phyloP scores from a whole-genome alignment of 2,888 invertebrate species.

The Lissocephala sabroskyi region DNA sequence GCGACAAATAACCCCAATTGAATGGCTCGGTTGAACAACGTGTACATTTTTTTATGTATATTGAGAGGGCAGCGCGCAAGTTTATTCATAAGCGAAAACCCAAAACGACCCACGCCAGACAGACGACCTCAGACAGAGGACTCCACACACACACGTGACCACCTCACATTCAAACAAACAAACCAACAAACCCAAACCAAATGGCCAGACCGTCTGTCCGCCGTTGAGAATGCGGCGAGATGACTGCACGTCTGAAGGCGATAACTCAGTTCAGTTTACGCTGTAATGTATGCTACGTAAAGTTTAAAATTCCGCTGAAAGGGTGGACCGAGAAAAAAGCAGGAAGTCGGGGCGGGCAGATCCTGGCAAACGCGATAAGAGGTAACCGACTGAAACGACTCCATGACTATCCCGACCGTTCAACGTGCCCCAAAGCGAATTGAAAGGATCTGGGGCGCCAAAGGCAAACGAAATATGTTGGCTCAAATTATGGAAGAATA shows the following conservation, averaged over 20 bases:
- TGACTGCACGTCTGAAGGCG: conserved; percentile 61
- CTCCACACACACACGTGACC: conserved; percentile 37
- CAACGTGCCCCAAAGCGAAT: no score
- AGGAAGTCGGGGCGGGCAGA: no score
- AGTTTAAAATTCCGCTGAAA: no score
- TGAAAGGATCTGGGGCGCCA: no score
- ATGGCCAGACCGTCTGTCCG: conserved; percentile 14
- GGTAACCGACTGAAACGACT: no score
- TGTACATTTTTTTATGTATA: conserved; percentile 25
- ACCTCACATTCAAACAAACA: conserved; percentile 27
- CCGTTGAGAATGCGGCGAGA: conserved; percentile 36
- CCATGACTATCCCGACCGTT: no score
- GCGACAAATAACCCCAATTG: conserved; percentile 67
- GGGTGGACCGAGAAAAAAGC: no score
- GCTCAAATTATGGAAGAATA: no score
- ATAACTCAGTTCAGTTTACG: conserved; percentile 60
- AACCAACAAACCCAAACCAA: conserved; percentile 17
- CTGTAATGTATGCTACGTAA: no score
- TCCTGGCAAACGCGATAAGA: no score
- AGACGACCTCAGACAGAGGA: conserved; percentile 13
- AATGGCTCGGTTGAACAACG: conserved; percentile 27
- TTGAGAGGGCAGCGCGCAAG: conserved; percentile 58
- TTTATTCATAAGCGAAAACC: conserved; percentile 61
- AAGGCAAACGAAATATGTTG: no score
- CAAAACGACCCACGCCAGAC: background rate